Percentiles rank a stretch among this genome's conserved stretches.
Evolutionary conservation across 2,888 invertebrate species (phyloP).

Genomic region (Drosophila cognata): DNA sequence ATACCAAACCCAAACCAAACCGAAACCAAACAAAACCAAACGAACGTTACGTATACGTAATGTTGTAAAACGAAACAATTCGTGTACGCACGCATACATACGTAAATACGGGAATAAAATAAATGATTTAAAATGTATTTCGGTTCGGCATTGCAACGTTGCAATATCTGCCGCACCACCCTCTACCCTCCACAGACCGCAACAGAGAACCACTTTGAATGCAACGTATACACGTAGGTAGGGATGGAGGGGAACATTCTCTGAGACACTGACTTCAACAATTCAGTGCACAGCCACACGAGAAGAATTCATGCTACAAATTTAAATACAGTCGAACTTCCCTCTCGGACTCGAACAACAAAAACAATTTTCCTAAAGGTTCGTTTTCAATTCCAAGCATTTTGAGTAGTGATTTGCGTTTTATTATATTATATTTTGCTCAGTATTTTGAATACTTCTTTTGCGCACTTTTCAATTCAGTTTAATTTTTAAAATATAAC

Average conservation of each 20-base stretch:
- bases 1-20: conserved; percentile 10
- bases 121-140: conserved; percentile 74
- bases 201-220: conserved; percentile 59
- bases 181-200: background rate
- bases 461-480: background rate
- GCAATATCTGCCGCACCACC: conserved; percentile 51
- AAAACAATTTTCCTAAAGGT: background rate
- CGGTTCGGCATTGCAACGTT: conserved; percentile 46
- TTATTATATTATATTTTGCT: background rate
- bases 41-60: conserved; percentile 69
- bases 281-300: conserved; percentile 5
- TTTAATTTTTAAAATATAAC: background rate
- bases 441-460: background rate
- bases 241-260: conserved; percentile 8
- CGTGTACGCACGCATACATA: conserved; percentile 27
- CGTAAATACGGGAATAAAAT: conserved; percentile 36
- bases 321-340: background rate
- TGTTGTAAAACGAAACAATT: conserved; percentile 62
- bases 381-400: background rate
- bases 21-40: conserved; percentile 34
- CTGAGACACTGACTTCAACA: conserved; percentile 32
- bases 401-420: background rate
- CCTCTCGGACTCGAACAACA: background rate
- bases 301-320: background rate
- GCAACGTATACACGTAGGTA: conserved; percentile 43